Evolutionary conservation across 2,888 invertebrate genomes (phyloP).

Genomic region (Rutpela maculata): DNA sequence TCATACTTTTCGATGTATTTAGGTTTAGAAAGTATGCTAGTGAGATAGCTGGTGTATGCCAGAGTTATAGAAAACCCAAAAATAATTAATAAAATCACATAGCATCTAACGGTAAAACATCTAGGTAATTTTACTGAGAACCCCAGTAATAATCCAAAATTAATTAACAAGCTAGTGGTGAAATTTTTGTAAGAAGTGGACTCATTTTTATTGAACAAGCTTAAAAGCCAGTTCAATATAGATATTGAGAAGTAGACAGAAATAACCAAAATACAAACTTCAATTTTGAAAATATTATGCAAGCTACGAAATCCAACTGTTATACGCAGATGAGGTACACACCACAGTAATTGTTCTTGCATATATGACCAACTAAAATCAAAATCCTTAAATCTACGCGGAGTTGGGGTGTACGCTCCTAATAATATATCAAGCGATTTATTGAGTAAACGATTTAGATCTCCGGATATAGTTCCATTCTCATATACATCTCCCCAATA

Average conservation of each 20-base stretch:
- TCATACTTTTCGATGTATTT: constrained; percentile 35
- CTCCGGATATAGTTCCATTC: constrained; percentile 1
- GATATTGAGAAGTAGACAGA: background rate
- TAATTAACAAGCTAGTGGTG: background rate
- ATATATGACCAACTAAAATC: background rate
- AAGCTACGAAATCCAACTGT: background rate
- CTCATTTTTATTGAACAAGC: background rate
- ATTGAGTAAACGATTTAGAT: background rate
- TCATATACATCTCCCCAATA: background rate
- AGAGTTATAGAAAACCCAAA: constrained; percentile 28
- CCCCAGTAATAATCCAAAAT: constrained; percentile 19
- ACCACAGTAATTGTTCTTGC: background rate
- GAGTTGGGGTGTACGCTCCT: background rate
- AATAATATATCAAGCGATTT: background rate
- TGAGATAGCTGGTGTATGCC: constrained; percentile 32
- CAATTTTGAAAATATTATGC: background rate
- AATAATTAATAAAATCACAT: constrained; percentile 27
- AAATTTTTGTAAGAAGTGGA: background rate
- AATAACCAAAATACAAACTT: constrained; percentile 8
- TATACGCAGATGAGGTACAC: background rate
- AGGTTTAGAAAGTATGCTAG: constrained; percentile 38
- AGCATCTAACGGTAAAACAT: constrained; percentile 37
- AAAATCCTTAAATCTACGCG: background rate
- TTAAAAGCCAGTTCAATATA: background rate
- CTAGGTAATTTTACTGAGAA: constrained; percentile 29